These are phyloP conservation scores for Nasonia oneida DNA, from an alignment of 2,888 invertebrate genomes.

Conservation along the genomic window DNA sequence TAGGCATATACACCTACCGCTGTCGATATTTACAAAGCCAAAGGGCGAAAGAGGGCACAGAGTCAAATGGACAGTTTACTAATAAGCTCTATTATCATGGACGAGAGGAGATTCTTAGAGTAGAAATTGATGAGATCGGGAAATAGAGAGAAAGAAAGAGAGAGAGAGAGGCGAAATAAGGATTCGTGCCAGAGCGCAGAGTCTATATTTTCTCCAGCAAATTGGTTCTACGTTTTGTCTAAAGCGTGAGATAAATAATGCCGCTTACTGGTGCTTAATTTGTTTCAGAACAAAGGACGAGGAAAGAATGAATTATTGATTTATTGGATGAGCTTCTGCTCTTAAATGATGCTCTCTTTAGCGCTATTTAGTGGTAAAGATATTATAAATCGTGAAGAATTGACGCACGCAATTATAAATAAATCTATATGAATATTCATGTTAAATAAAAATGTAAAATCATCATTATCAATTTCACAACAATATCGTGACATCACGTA, in stretches of 20 bases:
- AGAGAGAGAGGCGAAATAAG: not conserved
- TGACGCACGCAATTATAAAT: not conserved
- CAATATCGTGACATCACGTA: too few species aligned
- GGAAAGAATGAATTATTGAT: not conserved
- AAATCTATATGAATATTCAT: not conserved
- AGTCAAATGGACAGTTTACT: slow-evolving; percentile 52
- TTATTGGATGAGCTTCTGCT: not conserved
- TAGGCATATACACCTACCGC: not conserved
- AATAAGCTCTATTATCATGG: slow-evolving; percentile 55
- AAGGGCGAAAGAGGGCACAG: not conserved
- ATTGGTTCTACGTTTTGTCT: slow-evolving; percentile 36
- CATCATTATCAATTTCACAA: too few species aligned
- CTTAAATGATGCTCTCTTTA: not conserved
- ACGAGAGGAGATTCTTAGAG: not conserved
- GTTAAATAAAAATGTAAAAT: not conserved
- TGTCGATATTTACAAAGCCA: not conserved
- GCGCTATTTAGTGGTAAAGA: not conserved
- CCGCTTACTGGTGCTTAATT: slow-evolving; percentile 23
- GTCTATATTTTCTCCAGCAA: slow-evolving; percentile 14
- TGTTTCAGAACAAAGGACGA: not conserved
- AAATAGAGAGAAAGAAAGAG: not conserved
- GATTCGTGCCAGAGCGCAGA: not conserved
- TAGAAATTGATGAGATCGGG: slow-evolving; percentile 52
- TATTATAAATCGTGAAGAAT: not conserved
- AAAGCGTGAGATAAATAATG: slow-evolving; percentile 34